phyloP scores from a whole-genome alignment of 2,113 vertebrate species.

The Puffinus mauretanicus region DNA sequence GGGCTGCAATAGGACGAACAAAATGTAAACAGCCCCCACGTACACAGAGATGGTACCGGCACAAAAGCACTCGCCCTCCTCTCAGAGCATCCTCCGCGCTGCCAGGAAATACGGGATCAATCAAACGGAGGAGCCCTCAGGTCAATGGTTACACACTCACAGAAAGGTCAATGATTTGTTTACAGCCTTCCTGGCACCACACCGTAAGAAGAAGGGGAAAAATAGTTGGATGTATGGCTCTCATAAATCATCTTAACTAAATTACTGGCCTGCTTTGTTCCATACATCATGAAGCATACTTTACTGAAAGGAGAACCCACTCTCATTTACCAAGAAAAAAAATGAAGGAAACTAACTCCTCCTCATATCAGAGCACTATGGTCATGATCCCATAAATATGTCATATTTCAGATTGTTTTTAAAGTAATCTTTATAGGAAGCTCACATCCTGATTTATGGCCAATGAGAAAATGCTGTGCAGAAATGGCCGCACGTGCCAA shows the following conservation, averaged over 20 bases:
- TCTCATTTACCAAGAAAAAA: not conserved
- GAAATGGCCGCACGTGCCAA: not conserved
- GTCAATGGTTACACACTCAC: not conserved
- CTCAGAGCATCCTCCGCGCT: not conserved
- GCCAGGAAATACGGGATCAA: not conserved
- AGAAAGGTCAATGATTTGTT: slow-evolving; percentile 44
- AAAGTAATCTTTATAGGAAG: slow-evolving; percentile 6
- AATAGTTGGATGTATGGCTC: not conserved
- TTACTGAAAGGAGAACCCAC: not conserved
- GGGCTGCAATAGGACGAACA: not conserved
- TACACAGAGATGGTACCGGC: rapidly evolving
- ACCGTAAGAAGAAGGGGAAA: not conserved
- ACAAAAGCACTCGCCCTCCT: not conserved
- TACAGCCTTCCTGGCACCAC: slow-evolving; percentile 43
- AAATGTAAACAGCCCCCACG: rapidly evolving
- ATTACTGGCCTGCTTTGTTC: not conserved
- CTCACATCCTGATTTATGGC: not conserved
- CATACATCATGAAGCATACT: not conserved
- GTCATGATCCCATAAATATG: slow-evolving; percentile 11
- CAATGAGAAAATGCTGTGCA: not conserved
- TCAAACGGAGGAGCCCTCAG: not conserved
- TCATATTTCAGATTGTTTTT: slow-evolving; percentile 6
- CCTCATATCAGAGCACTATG: not conserved
- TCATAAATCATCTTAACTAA: slow-evolving; percentile 21
- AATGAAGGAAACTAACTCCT: not conserved